These are phyloP conservation scores for Psittacula echo DNA, from an alignment of 2,797 vertebrate genomes.

Conservation along the genomic window DNA sequence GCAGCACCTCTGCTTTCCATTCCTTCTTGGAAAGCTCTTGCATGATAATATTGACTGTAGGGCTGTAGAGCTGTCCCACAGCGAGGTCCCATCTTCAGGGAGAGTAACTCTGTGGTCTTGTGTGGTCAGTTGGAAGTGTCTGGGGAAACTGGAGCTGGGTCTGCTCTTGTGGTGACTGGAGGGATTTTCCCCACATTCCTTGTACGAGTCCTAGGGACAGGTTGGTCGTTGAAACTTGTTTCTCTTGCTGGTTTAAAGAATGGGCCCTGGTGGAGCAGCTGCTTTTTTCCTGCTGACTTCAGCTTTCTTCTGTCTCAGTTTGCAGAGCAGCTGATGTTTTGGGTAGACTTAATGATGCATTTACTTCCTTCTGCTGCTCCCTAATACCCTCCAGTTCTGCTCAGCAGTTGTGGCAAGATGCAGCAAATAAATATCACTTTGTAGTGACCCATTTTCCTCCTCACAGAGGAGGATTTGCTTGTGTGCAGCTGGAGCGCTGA, in stretches of 20 bases:
- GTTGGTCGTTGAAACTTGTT: background rate
- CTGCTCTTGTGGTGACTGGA: background rate
- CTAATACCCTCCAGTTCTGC: background rate
- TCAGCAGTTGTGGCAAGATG: accelerated
- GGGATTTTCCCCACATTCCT: background rate
- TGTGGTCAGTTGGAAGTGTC: background rate
- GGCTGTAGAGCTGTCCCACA: background rate
- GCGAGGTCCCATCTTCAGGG: background rate
- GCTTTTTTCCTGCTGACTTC: background rate
- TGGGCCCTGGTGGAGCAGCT: background rate
- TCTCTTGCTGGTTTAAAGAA: background rate
- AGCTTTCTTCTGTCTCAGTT: background rate
- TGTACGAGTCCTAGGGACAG: background rate
- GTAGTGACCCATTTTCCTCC: background rate
- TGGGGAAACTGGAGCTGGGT: background rate
- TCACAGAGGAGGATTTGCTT: background rate
- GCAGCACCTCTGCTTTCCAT: background rate
- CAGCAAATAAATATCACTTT: background rate
- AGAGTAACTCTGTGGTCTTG: background rate
- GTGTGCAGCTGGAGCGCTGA: background rate
- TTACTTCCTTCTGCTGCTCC: background rate
- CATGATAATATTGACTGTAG: background rate
- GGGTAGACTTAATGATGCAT: background rate
- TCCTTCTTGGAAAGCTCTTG: background rate
- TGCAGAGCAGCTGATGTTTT: background rate